A percentile compares a stretch with the other conserved stretches of the same genome.
These are phyloP conservation scores for Escarpia spicata DNA, from an alignment of 2,888 invertebrate species.

Conservation along the genomic window DNA sequence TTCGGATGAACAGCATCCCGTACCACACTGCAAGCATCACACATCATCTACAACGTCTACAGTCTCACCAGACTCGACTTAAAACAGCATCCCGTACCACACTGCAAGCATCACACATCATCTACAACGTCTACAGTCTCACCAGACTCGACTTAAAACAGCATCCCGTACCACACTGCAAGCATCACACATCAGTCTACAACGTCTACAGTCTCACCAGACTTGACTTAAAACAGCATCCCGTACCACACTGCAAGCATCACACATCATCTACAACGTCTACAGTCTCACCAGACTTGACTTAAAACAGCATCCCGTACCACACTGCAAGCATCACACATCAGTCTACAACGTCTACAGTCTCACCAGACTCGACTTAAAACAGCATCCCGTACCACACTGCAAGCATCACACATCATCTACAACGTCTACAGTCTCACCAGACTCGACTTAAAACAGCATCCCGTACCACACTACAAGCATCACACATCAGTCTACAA, in stretches of 20 bases:
- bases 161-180: conserved; percentile 89
- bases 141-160: conserved; percentile 70
- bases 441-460: conserved; percentile 71
- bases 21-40: conserved; percentile 80
- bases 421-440: background rate
- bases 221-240: conserved; percentile 74
- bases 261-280: conserved; percentile 26
- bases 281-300: background rate
- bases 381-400: too few relatives aligned
- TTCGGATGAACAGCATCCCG: conserved; percentile 88
- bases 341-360: background rate
- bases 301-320: conserved; percentile 85
- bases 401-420: conserved; percentile 34
- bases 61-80: background rate
- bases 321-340: conserved; percentile 75
- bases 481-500: too few relatives aligned
- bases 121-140: background rate
- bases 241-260: conserved; percentile 85
- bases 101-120: conserved; percentile 70
- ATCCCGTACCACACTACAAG: conserved; percentile 89
- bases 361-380: background rate
- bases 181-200: conserved; percentile 48
- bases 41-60: conserved; percentile 20
- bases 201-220: background rate
- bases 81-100: conserved; percentile 90